Base-by-base conservation (phyloP, 2,113 vertebrate species). In the Crotalus horridus region DNA sequence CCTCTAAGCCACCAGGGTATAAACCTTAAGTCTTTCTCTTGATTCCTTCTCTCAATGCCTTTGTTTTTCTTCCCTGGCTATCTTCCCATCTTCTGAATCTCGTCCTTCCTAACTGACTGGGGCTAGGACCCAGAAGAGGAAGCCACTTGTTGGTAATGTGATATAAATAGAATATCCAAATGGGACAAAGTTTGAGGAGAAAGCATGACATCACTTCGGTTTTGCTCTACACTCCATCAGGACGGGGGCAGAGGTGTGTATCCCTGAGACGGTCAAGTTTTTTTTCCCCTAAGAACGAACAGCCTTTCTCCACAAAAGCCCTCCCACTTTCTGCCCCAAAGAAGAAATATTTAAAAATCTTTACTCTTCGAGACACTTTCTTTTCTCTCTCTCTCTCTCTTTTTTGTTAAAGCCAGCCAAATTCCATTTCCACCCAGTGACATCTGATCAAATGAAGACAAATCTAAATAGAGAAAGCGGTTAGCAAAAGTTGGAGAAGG, bases 141-240 rank as follows among this genome's bases (percentile, higher is more conserved):
- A 95, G 4, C 69, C 9, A 56, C 74, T 81, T 81, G 17, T 94
- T 94, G n/a, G 96, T 92, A 90, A 17, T 1, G 81, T 86, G 97
- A 95, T 96, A 97, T 96, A 97, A 97, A 97, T 95, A 97, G 97
- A 95, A 95, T 54, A 59, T 95, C 95, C 74, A 96, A 91, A 92
- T n/a, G 94, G 97, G 95, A 93, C 95, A 88, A 95, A 93, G 97
- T 97, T 95, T 96, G 96, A 94, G 96, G 51, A 95, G 96, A 94
- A 95, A 96, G 94, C 85, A 97, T 98, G 97, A 98, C 98, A 97
- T 98, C 98, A 98, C 95, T 95, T 95, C 92, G 95, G 93, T 95
- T 96, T 96, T 97, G 29, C 97, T 98, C 98, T 96, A 98, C 98
- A 97, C 98, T 98, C 97, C 93, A 94, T 95, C 59, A 90, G 95